Percentiles rank a stretch among this genome's conserved stretches.
These are phyloP conservation scores for Platysternon megacephalum DNA, from an alignment of 2,113 vertebrate species.

Conservation along the genomic window DNA sequence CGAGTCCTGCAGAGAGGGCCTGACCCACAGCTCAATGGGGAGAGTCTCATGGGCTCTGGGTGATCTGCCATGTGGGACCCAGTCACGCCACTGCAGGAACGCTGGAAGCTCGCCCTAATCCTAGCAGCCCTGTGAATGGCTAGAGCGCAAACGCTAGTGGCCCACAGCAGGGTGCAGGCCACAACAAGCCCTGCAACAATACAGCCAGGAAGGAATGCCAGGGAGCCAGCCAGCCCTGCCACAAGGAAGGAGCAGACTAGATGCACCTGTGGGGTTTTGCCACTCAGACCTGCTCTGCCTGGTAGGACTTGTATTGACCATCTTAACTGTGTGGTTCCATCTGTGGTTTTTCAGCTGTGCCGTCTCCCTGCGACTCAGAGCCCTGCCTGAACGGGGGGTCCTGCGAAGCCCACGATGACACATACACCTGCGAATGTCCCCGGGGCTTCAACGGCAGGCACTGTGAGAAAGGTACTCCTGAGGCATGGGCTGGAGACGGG, in stretches of 20 bases:
- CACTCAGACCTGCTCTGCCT: background rate
- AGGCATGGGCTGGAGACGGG: background rate
- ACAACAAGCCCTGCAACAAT: too few species aligned
- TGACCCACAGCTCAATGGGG: background rate
- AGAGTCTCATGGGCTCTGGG: background rate
- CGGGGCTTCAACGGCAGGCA: constrained; percentile 89
- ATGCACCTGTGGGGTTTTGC: background rate
- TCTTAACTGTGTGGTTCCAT: background rate
- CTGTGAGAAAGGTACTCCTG: constrained; percentile 91
- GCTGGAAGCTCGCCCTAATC: background rate
- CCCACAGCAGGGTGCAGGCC: too few species aligned
- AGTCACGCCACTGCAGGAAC: background rate
- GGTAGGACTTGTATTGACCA: background rate
- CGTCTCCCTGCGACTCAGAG: constrained; percentile 94
- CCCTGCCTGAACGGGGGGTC: constrained; percentile 96
- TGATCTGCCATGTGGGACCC: too few species aligned
- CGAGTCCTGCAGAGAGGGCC: background rate
- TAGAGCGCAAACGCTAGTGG: too few species aligned
- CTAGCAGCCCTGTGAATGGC: background rate
- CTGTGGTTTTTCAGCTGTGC: constrained; percentile 86
- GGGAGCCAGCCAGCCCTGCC: rapidly evolving
- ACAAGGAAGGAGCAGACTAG: background rate
- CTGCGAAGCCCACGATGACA: constrained; percentile 88
- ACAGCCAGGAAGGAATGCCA: background rate
- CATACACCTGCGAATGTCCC: constrained; percentile 91